phyloP scores from a whole-genome alignment of 2,888 invertebrate species.

The Liposcelis brunnea region DNA sequence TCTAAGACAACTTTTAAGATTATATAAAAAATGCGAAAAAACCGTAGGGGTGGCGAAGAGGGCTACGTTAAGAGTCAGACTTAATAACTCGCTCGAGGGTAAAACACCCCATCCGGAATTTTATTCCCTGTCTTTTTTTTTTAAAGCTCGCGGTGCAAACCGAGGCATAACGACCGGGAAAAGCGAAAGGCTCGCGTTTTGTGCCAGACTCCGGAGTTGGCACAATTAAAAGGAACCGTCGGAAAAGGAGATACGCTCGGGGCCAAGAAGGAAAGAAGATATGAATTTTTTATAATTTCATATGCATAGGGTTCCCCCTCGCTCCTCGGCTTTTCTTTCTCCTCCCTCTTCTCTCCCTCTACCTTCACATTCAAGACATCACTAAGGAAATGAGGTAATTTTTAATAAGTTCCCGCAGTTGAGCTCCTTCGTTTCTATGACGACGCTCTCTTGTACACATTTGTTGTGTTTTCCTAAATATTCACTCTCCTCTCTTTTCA shows the following conservation, averaged over 20 bases:
- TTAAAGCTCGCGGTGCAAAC: not conserved
- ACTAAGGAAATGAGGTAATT: conserved; percentile 9
- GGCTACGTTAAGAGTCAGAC: too few relatives aligned
- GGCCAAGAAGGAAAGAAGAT: not conserved
- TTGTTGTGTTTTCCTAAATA: too few relatives aligned
- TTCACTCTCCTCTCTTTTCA: too few relatives aligned
- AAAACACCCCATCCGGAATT: too few relatives aligned
- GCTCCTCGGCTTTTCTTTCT: not conserved
- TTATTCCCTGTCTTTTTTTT: too few relatives aligned
- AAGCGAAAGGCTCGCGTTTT: too few relatives aligned
- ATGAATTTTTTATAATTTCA: conserved; percentile 8
- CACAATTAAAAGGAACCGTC: conserved; percentile 4
- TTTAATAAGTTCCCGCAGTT: conserved; percentile 9
- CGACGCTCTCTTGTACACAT: too few relatives aligned
- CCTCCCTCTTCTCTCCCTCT: conserved; percentile 3
- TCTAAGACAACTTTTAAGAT: too few relatives aligned
- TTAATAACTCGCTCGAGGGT: too few relatives aligned
- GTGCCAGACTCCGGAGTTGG: conserved; percentile 1
- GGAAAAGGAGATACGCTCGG: not conserved
- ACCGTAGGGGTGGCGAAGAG: too few relatives aligned
- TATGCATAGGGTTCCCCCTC: conserved; percentile 6
- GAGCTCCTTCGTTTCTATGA: not conserved
- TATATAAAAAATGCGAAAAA: too few relatives aligned
- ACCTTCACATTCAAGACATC: not conserved
- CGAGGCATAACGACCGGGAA: conserved; percentile 10